Evolutionary conservation across 2,113 vertebrate species (phyloP).

Genomic region (Scomber colias): DNA sequence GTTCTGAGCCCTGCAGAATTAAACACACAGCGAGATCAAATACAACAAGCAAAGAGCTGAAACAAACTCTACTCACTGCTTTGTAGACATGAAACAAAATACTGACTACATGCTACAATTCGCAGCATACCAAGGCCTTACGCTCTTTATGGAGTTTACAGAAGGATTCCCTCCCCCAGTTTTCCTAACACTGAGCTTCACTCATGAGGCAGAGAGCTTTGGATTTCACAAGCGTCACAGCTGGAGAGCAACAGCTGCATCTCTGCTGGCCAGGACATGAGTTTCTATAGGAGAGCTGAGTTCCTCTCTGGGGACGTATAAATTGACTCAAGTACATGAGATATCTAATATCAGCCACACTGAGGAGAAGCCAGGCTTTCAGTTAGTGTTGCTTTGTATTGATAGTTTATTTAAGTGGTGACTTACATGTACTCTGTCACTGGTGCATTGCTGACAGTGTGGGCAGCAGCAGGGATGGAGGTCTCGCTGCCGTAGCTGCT

Average conservation of each 20-base stretch:
- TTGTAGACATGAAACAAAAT: slow-evolving; percentile 22
- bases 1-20: slow-evolving; percentile 93
- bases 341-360: slow-evolving; percentile 10
- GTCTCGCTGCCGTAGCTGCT: slow-evolving; percentile 98
- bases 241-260: slow-evolving; percentile 76
- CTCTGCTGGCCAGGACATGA: slow-evolving; percentile 20
- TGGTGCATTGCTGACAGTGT: slow-evolving; percentile 98
- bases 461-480: slow-evolving; percentile 95
- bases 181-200: slow-evolving; percentile 22
- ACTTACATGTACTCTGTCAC: slow-evolving; percentile 99
- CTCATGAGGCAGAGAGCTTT: slow-evolving; percentile 41
- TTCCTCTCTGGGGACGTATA: slow-evolving; percentile 46
- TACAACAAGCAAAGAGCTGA: neutral
- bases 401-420: neutral
- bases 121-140: neutral
- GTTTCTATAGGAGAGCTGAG: slow-evolving; percentile 32
- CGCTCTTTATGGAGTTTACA: neutral
- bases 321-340: slow-evolving; percentile 72
- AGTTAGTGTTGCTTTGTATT: neutral
- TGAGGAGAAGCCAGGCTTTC: neutral
- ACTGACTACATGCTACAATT: neutral
- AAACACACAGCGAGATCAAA: slow-evolving; percentile 43
- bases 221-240: slow-evolving; percentile 68
- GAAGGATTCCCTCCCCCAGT: slow-evolving; percentile 1
- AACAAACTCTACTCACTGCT: neutral